These are phyloP conservation scores for Vannuccia rotundouncinata DNA, from an alignment of 2,888 invertebrate genomes.

Conservation along the genomic window DNA sequence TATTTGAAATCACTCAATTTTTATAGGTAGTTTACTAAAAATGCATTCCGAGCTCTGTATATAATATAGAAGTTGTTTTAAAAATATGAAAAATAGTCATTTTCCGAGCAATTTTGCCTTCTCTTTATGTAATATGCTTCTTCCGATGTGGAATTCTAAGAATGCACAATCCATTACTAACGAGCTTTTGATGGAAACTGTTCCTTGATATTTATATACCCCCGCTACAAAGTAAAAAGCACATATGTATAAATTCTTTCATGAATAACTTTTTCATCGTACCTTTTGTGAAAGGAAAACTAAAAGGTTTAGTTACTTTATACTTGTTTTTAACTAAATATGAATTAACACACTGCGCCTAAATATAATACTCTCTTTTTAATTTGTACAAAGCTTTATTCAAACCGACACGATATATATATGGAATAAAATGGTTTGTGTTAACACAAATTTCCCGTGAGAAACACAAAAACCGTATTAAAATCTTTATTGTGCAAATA, in stretches of 20 bases:
- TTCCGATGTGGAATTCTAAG: background rate
- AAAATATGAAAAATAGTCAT: background rate
- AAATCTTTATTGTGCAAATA: too few species aligned
- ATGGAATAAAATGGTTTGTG: too few species aligned
- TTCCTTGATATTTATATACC: background rate
- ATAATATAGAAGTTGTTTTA: background rate
- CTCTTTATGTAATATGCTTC: background rate
- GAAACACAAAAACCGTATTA: too few species aligned
- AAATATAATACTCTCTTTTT: too few species aligned
- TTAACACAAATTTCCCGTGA: too few species aligned
- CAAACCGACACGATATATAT: too few species aligned
- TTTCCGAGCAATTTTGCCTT: background rate
- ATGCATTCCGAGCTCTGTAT: background rate
- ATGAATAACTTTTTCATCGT: too few species aligned
- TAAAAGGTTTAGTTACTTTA: too few species aligned
- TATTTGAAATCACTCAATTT: background rate
- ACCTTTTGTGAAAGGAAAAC: too few species aligned
- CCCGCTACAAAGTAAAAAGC: background rate
- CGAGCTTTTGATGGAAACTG: background rate
- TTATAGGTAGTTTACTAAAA: background rate
- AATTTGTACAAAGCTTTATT: too few species aligned
- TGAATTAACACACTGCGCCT: too few species aligned
- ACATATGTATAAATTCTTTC: background rate
- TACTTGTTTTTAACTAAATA: too few species aligned
- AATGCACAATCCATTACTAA: slow-evolving; percentile 14